A percentile compares a stretch with the other conserved stretches of the same genome.
Conservation (phyloP, 2,888 invertebrate genomes). For the Galeopsomyia nigrocyanea region DNA sequence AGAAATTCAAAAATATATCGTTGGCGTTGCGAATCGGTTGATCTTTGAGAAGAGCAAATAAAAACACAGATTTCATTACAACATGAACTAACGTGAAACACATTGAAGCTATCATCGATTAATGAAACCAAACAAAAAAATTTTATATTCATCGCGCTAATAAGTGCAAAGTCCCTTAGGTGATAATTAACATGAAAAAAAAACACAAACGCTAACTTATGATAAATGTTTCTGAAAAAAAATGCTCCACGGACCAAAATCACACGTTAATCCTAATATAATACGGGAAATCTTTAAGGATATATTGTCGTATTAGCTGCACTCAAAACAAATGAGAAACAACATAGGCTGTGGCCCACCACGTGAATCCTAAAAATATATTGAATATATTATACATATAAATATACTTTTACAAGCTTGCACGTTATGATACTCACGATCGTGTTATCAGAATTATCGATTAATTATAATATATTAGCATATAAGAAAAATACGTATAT, state of each 20-base stretch:
- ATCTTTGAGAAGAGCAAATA: neutral
- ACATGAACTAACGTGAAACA: neutral
- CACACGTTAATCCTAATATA: slow-evolving; percentile 52
- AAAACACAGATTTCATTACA: slow-evolving; percentile 8
- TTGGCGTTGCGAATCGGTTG: slow-evolving; percentile 3
- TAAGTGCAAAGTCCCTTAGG: slow-evolving; percentile 50
- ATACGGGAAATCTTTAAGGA: slow-evolving; percentile 45
- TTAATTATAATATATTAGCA: slow-evolving; percentile 6
- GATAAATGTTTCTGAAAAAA: slow-evolving; percentile 53
- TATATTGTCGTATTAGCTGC: slow-evolving; percentile 59
- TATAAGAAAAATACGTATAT: neutral
- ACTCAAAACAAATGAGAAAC: slow-evolving; percentile 47
- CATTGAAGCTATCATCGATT: slow-evolving; percentile 4
- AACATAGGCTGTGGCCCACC: slow-evolving; percentile 54
- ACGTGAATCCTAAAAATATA: slow-evolving; percentile 34
- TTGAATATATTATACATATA: slow-evolving; percentile 17
- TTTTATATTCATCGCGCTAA: slow-evolving; percentile 52
- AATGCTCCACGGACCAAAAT: slow-evolving; percentile 63
- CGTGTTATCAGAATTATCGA: slow-evolving; percentile 14
- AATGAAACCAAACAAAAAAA: slow-evolving; percentile 43
- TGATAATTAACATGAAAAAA: slow-evolving; percentile 44
- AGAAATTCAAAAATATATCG: neutral
- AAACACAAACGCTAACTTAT: slow-evolving; percentile 54
- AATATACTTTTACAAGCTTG: slow-evolving; percentile 45
- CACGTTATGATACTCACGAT: slow-evolving; percentile 38